Base-by-base conservation (phyloP, 2,113 vertebrate species). In the Orientallactaga bullata region DNA sequence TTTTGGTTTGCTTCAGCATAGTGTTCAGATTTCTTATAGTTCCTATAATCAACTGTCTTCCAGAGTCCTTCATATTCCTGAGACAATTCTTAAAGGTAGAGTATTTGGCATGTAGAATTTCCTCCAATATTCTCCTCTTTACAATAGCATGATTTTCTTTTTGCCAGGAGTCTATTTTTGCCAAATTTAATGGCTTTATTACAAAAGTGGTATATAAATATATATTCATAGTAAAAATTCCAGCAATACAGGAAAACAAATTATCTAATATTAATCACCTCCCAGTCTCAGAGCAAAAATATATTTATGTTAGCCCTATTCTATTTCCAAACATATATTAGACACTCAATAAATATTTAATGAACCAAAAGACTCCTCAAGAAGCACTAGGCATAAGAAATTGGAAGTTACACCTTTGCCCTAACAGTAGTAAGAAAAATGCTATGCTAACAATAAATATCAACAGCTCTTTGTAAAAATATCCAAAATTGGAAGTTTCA, bases 161-260 rank as follows among this genome's bases (percentile, higher is more conserved):
- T 81, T 47, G n/a, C 9, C n/a, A 85, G 51, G 65, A 35, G 5
- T 42, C 17, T 77, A 85, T 85, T 90, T 71, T 17, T 86, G 90
- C 74, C 63, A 90, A 85, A 76, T 63, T 7, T 91, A 82, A 82
- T 90, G 72, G 10, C 28, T 61, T 78, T 63, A 63, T 85, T 91
- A 28, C 1, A 91, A 91, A 86, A 88, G 5, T 71, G 84, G 30
- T 60, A 42, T 71, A 63, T 32, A 79, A 58, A 88, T 85, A 80
- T 51, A 76, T 58, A 32, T 4, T 73, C 20, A 77, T 20, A 55
- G 26, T 69, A 58, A 88, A 81, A 93, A 61, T 30, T 77, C 16
- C 93, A 81, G 55, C 12, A 85, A 42, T 18, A 66, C 6, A 85
- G 60, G 51, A 94, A 90, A 65, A 3, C 32, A 84, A 94, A 83